A percentile compares a stretch with the other conserved stretches of the same genome.
phyloP scores from a whole-genome alignment of 2,888 invertebrate genomes.

The Idaea biselata region DNA sequence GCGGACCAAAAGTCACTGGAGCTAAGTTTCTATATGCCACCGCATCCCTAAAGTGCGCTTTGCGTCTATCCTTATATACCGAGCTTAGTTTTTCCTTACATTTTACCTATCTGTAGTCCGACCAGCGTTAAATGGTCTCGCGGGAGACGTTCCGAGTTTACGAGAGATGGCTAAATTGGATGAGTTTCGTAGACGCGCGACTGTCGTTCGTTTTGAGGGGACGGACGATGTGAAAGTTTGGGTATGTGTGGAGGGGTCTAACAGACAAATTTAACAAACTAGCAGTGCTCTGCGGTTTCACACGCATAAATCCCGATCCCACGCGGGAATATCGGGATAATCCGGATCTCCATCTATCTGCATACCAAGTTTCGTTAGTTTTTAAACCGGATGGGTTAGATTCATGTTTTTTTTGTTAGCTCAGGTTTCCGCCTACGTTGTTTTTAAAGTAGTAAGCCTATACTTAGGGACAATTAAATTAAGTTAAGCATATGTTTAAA shows the following conservation, averaged over 20 bases:
- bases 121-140: slow-evolving; percentile 32
- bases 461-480: too few relatives aligned
- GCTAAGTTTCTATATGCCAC: neutral
- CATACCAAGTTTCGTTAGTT: too few relatives aligned
- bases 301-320: too few relatives aligned
- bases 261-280: neutral
- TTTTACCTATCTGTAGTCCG: slow-evolving; percentile 30
- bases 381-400: too few relatives aligned
- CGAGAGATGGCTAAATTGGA: slow-evolving; percentile 30
- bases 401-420: too few relatives aligned
- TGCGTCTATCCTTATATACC: slow-evolving; percentile 28
- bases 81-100: slow-evolving; percentile 28
- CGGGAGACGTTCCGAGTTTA: slow-evolving; percentile 26
- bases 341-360: too few relatives aligned
- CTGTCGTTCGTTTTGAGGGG: neutral
- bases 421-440: too few relatives aligned
- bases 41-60: slow-evolving; percentile 31
- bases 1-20: neutral
- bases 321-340: too few relatives aligned
- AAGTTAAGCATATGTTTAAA: too few relatives aligned
- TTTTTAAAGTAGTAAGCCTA: too few relatives aligned
- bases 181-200: slow-evolving; percentile 2
- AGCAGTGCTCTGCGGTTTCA: too few relatives aligned
- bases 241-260: neutral
- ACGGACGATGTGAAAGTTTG: neutral